Percentiles rank a stretch among this genome's conserved stretches.
Conservation (phyloP, 2,797 vertebrate genomes). For the Leptoclinus maculatus region DNA sequence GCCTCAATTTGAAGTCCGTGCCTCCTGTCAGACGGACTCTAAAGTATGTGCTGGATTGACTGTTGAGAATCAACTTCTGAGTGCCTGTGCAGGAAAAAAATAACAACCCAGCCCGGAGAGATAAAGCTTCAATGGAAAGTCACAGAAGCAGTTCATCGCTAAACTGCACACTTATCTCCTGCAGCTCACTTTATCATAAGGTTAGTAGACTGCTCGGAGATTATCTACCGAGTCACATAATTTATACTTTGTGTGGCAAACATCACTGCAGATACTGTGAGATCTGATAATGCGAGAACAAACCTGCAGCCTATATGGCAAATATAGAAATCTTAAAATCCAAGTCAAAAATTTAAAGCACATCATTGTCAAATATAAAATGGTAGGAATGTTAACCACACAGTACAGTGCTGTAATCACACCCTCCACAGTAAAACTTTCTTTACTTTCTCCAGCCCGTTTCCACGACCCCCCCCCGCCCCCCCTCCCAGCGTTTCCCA, state of each 20-base stretch:
- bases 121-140: conserved; percentile 46
- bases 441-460: conserved; percentile 13
- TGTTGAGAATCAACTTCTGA: conserved; percentile 51
- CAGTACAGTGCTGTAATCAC: not conserved
- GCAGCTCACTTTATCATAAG: conserved; percentile 19
- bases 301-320: not conserved
- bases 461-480: not conserved
- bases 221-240: conserved; percentile 14
- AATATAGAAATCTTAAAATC: not conserved
- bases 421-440: conserved; percentile 30
- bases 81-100: conserved; percentile 26
- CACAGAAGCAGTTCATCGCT: conserved; percentile 34
- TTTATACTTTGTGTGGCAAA: not conserved
- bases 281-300: not conserved
- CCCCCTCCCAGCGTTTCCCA: conserved; percentile 30
- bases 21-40: conserved; percentile 27
- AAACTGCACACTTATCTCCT: conserved; percentile 45
- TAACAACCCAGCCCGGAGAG: conserved; percentile 32
- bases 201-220: conserved; percentile 22
- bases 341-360: not conserved
- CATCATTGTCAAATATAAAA: conserved; percentile 1
- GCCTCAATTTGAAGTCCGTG: conserved; percentile 32
- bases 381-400: conserved; percentile 5
- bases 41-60: conserved; percentile 42
- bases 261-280: conserved; percentile 9